Evolutionary conservation across 2,113 vertebrate genomes (phyloP), one percentile per base, ranked within the genome.

Genomic region (Oryzias javanicus): DNA sequence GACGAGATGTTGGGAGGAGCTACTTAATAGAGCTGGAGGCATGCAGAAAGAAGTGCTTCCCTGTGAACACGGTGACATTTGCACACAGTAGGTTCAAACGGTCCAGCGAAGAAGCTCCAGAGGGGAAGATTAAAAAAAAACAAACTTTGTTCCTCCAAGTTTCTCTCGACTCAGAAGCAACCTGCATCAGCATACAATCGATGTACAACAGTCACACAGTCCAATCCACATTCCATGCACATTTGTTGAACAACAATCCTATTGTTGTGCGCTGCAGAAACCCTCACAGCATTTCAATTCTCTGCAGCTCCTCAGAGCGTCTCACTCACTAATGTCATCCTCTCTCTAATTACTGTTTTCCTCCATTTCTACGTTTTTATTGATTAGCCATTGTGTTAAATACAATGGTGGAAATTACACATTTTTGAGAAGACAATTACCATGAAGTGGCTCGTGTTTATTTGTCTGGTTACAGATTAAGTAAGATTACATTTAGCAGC

Each of bases 371-470:
- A 35, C 70, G 10, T 65, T 77, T 69, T 78, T 66, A 55, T 51
- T 87, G 78, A 86, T 85, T 88, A 46, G 62, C 60, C 7, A 81
- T 88, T 90, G 70, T 89, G 24, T 19, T 20, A 25, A 72, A 84
- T 49, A 86, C 81, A 89, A 82, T 81, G 25, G 18, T 56, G 49
- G 48, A 55, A 86, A 85, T 86, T 49, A 60, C 55, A 65, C 20
- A 64, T 65, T 55, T 52, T 14, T 45, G 47, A 16, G 8, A 68
- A 42, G 18, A 6, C 46, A 55, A 25, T 76, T 72, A 69, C 61
- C 69, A 52, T 74, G 55, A 57, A 63, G 70, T 48, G 59, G 55
- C 27, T 61, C 67, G 57, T 25, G 66, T 78, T 76, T 49, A 60
- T 53, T 48, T 76, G 52, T 62, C 58, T 20, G 1, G n/a, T n/a